A percentile compares a stretch with the other conserved stretches of the same genome.
Conservation (phyloP, 2,797 vertebrate genomes). For the Nasua narica region DNA sequence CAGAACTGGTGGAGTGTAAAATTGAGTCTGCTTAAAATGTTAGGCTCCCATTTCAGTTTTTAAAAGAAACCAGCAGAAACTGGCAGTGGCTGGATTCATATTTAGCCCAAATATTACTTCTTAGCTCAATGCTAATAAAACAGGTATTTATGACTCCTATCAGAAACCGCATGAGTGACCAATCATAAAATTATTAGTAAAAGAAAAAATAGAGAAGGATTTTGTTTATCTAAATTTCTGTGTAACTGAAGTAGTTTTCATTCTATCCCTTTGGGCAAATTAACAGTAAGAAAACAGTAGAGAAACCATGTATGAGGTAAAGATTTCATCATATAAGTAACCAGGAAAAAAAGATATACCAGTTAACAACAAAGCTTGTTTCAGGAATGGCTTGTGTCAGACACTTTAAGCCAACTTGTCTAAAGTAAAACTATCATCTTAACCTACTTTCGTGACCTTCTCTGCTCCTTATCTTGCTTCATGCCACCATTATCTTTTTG, state of each 20-base stretch:
- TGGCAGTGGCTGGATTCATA: neutral
- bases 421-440: neutral
- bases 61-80: neutral
- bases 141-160: neutral
- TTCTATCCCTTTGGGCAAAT: neutral
- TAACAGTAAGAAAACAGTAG: neutral
- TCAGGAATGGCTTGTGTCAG: neutral
- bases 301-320: neutral
- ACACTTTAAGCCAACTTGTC: neutral
- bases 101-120: neutral
- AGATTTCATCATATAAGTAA: neutral
- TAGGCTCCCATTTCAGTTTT: neutral
- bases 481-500: neutral
- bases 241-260: neutral
- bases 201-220: neutral
- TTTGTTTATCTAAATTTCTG: neutral
- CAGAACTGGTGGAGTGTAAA: constrained; percentile 50
- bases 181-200: neutral
- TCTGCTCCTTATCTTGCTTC: neutral
- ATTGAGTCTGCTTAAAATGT: constrained; percentile 36
- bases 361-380: neutral
- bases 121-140: neutral
- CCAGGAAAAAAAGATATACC: neutral
- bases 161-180: neutral
- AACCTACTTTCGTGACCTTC: neutral